These are phyloP conservation scores for Serrognathus titanus DNA, from an alignment of 2,888 invertebrate genomes.

Conservation along the genomic window DNA sequence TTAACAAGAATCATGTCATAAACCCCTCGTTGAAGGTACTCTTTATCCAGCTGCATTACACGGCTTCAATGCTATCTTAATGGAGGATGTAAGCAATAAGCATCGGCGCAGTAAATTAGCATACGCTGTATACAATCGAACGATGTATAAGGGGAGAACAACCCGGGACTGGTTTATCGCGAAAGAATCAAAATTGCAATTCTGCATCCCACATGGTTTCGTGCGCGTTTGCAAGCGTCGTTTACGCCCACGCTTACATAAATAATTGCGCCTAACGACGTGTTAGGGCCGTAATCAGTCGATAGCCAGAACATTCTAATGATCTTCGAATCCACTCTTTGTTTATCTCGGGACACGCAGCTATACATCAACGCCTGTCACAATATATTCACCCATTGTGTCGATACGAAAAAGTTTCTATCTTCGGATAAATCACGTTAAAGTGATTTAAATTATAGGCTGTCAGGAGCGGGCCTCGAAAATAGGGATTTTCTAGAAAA, in stretches of 20 bases:
- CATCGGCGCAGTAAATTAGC: constrained; percentile 15
- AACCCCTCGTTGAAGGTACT: too few species aligned
- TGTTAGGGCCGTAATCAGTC: constrained; percentile 34
- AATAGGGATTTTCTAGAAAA: too few species aligned
- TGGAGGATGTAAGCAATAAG: constrained; percentile 16
- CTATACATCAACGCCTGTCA: constrained; percentile 25
- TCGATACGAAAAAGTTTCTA: too few species aligned
- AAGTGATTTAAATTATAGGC: too few species aligned
- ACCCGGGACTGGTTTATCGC: constrained; percentile 3
- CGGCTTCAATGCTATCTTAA: constrained; percentile 13
- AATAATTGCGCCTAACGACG: constrained; percentile 39
- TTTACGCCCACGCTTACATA: constrained; percentile 33
- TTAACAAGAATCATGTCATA: too few species aligned
- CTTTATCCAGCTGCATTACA: too few species aligned
- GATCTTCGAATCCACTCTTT: constrained; percentile 22
- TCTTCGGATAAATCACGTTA: too few species aligned
- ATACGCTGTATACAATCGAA: constrained; percentile 10
- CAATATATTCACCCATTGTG: constrained; percentile 17
- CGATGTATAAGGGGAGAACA: constrained; percentile 4
- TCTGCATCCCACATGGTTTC: constrained; percentile 17
- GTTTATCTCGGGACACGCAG: constrained; percentile 16
- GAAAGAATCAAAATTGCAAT: constrained; percentile 17
- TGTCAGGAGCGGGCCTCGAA: too few species aligned
- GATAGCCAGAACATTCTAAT: constrained; percentile 33
- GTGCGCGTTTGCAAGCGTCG: constrained; percentile 25